Base-by-base conservation (phyloP, 2,888 invertebrate genomes). In the Listrodromus nycthemerus region DNA sequence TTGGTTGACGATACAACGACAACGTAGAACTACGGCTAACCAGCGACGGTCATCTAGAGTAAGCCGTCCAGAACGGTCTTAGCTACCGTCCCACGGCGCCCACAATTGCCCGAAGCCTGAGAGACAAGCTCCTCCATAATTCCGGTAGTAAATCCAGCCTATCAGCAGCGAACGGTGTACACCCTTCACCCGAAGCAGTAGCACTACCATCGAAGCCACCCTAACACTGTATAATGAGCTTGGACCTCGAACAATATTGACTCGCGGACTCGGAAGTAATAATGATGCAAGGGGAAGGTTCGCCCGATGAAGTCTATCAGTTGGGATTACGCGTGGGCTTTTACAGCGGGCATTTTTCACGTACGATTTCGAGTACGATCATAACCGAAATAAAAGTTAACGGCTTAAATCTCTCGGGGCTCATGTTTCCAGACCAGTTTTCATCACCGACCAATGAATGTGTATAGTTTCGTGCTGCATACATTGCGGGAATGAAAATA, bases 141-240 rank as follows among this genome's bases (percentile, higher is more conserved):
- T 89, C 89, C 87, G 84, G 83, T 86, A 87, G 87, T 91, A 91
- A 91, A 91, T 91, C 89, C 89, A 77, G 77, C 80, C 80, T 90
- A 91, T 91, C 91, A 86, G 86, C 83, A 69, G 80, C 69, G 75
- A 83, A 83, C 84, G 65, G 21, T 50, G 55, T 66, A 48, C 63
- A 30, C 61, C 66, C 69, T 41, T 58, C 19, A 37, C 48, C 55
- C 70, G 21, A 33, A 74, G 30, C 33, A 21, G 30, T 33, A 27
- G 61, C 45, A 21, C n/a, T 30, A 70, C 55, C 19, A 58, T 50
- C 65, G 10, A 16, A 48, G 71, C 80, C 66, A 41, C 80, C 50
- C 45, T 69, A 52, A 66, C 30, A 27, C 83, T 67, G 19, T 37
- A 30, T 21, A 5, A 21, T 37, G 30, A 16, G 45, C 63, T 52